A percentile compares a stretch with the other conserved stretches of the same genome.
These are phyloP conservation scores for Mimas tiliae DNA, from an alignment of 2,888 invertebrate species.

Conservation along the genomic window DNA sequence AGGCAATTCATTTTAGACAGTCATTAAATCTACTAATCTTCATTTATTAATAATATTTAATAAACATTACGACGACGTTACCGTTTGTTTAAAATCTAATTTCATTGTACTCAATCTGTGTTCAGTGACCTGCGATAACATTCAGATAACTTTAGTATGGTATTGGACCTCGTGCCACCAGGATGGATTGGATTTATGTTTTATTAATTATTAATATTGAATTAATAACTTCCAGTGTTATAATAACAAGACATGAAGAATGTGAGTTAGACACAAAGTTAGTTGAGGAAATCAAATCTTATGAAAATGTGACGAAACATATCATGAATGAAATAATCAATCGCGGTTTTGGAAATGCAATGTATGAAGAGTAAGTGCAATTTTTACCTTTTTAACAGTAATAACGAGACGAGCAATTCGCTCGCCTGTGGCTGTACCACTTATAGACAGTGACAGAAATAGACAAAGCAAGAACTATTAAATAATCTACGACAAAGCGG, in stretches of 20 bases:
- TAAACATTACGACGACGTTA: neutral
- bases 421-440: too few species aligned
- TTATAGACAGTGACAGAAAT: too few species aligned
- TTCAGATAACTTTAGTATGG: neutral
- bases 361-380: conserved; percentile 75
- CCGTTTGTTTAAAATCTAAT: conserved; percentile 10
- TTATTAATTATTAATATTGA: conserved; percentile 3
- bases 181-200: neutral
- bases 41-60: conserved; percentile 10
- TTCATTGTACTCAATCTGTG: conserved; percentile 7
- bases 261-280: conserved; percentile 47
- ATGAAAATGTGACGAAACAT: conserved; percentile 70
- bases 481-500: too few species aligned
- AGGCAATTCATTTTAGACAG: neutral
- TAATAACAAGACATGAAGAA: conserved; percentile 46
- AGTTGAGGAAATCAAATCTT: conserved; percentile 82
- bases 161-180: neutral
- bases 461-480: too few species aligned
- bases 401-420: too few species aligned
- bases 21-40: neutral
- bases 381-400: too few species aligned
- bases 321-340: conserved; percentile 75
- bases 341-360: conserved; percentile 73
- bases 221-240: conserved; percentile 37
- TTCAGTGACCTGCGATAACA: conserved; percentile 6